phyloP scores from a whole-genome alignment of 2,113 vertebrate species.

The Toxotes chatareus region DNA sequence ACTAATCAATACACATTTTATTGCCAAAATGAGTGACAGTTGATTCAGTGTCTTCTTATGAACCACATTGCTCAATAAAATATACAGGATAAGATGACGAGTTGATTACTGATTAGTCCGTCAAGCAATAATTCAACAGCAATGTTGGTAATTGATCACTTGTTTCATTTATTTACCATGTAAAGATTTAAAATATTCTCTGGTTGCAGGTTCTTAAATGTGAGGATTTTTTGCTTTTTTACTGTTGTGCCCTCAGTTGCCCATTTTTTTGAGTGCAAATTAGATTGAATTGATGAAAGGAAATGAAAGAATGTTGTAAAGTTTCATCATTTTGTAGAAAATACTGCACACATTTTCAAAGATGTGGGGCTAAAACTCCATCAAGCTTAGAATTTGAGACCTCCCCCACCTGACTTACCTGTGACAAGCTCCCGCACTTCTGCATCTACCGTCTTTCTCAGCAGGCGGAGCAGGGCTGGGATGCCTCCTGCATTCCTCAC shows the following conservation, averaged over 20 bases:
- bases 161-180: not conserved
- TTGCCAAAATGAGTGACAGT: too few relatives aligned
- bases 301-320: not conserved
- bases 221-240: not conserved
- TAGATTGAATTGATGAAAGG: not conserved
- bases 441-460: constrained; percentile 93
- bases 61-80: too few relatives aligned
- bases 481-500: constrained; percentile 96
- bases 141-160: not conserved
- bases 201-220: not conserved
- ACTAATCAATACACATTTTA: not conserved
- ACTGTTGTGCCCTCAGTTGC: not conserved
- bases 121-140: not conserved
- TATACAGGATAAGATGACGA: not conserved
- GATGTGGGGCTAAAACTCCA: too few relatives aligned
- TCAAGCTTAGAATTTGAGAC: not conserved
- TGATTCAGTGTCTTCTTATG: too few relatives aligned
- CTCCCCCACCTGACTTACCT: constrained; percentile 82
- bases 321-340: not conserved
- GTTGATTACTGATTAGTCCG: too few relatives aligned
- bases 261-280: too few relatives aligned
- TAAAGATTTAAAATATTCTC: not conserved
- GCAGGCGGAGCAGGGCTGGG: constrained; percentile 91
- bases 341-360: not conserved
- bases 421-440: constrained; percentile 97